These are phyloP conservation scores for Neosalanx taihuensis DNA, from an alignment of 2,797 vertebrate genomes.

Conservation along the genomic window DNA sequence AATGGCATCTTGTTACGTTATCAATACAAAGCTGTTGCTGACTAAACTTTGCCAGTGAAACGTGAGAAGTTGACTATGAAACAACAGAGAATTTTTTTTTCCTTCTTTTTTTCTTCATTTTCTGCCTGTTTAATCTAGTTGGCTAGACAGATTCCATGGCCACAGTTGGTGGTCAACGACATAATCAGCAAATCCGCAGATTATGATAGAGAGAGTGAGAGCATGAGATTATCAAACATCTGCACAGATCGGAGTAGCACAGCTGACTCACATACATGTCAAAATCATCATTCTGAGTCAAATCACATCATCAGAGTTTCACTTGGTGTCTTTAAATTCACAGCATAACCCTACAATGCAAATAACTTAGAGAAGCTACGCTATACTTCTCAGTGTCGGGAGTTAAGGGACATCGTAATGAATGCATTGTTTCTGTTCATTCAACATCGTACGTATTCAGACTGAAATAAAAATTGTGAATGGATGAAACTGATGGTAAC, in stretches of 20 bases:
- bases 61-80: background rate
- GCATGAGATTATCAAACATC: constrained; percentile 71
- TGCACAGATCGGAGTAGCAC: constrained; percentile 55
- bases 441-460: too few species aligned
- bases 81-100: background rate
- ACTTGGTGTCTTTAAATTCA: constrained; percentile 16
- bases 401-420: too few species aligned
- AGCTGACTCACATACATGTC: constrained; percentile 51
- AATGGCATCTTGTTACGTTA: background rate
- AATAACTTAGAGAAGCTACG: background rate
- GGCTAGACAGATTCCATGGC: constrained; percentile 27
- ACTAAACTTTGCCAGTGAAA: background rate
- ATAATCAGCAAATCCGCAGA: constrained; percentile 63
- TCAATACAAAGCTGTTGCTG: background rate
- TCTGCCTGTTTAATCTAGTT: constrained; percentile 23
- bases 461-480: too few species aligned
- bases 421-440: too few species aligned
- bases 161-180: constrained; percentile 45
- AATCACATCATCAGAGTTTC: constrained; percentile 31
- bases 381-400: background rate
- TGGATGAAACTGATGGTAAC: too few species aligned
- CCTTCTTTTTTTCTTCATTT: background rate
- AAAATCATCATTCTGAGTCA: constrained; percentile 40
- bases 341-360: background rate
- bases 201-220: constrained; percentile 61